Evolutionary conservation across 2,113 vertebrate species (phyloP), one percentile per base, ranked within the genome.

Genomic region (Diadophis punctatus): DNA sequence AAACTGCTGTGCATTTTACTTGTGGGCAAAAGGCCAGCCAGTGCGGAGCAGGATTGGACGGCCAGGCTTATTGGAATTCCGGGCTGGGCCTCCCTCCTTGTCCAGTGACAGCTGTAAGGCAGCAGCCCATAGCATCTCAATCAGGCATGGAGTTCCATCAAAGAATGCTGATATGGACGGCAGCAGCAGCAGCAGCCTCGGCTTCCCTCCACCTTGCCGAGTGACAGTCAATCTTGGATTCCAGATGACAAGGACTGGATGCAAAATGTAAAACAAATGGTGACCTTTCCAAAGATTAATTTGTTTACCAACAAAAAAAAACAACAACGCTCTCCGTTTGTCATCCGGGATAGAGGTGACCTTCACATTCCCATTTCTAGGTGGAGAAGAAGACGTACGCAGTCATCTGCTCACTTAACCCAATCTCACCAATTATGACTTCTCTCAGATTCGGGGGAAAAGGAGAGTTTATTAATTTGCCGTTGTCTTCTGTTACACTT

Each of bases 211-310:
- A 95, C 97, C 97, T 97, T 92, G 97, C 96, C 95, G 96, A 96
- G 94, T 98, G 98, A 99, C 98, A 99, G 98, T 96, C 97, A 96
- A 97, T 97, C 98, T 98, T 96, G 95, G 96, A 97, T 98, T 98
- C 97, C 98, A 98, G 97, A 98, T 98, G 97, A 97, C 98, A 97
- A 97, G 97, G 94, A 95, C 97, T 97, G 98, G 97, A 98, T 96
- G 97, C 84, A 96, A 97, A 98, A 98, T 98, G 98, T 98, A 95
- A 98, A 99, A 99, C 98, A 98, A 99, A 99, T 98, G 98, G 97
- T 96, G 98, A 99, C 99, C 99, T 99, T 99, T 98, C 95, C 87
- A 98, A 98, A 99, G 98, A 99, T 99, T 98, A 98, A 99, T 99
- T 99, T 98, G 98, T 99, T 99, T 98, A 98, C 98, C 98, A 97